A percentile compares a stretch with the other conserved stretches of the same genome.
Conservation (phyloP, 1,140 invertebrate genomes). For the Temnothorax curvispinosus region DNA sequence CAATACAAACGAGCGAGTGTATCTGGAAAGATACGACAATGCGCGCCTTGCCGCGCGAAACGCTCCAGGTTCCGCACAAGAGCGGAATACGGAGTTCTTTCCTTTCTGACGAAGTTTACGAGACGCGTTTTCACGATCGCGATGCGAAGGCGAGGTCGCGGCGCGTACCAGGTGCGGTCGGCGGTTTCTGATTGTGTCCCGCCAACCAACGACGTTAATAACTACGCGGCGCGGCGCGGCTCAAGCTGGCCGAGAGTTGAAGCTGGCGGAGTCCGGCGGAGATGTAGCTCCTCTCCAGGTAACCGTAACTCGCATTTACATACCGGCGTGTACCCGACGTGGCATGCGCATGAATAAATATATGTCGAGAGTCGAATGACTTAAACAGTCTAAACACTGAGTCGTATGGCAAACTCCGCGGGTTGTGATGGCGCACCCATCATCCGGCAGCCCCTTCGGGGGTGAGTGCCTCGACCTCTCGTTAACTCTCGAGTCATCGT, state of each 20-base stretch:
- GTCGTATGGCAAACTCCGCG: constrained; percentile 48
- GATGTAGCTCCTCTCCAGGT: constrained; percentile 44
- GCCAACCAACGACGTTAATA: constrained; percentile 63
- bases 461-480: constrained; percentile 28
- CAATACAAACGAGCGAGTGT: constrained; percentile 13
- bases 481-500: constrained; percentile 49
- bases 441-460: constrained; percentile 25
- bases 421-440: neutral
- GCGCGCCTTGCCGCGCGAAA: neutral
- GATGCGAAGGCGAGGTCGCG: neutral
- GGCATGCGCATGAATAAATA: constrained; percentile 78
- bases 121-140: constrained; percentile 4
- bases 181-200: constrained; percentile 53
- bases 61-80: neutral
- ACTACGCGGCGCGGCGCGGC: constrained; percentile 53
- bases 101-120: constrained; percentile 11
- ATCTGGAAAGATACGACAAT: constrained; percentile 10
- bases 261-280: neutral
- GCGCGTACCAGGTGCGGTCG: neutral
- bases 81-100: neutral
- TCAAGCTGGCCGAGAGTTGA: constrained; percentile 55
- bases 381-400: constrained; percentile 76
- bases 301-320: constrained; percentile 78
- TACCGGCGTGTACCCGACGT: constrained; percentile 68
- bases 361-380: constrained; percentile 69